Evolutionary conservation across 2,888 invertebrate genomes (phyloP), one percentile per base, ranked within the genome.

Genomic region (Catocala nupta): DNA sequence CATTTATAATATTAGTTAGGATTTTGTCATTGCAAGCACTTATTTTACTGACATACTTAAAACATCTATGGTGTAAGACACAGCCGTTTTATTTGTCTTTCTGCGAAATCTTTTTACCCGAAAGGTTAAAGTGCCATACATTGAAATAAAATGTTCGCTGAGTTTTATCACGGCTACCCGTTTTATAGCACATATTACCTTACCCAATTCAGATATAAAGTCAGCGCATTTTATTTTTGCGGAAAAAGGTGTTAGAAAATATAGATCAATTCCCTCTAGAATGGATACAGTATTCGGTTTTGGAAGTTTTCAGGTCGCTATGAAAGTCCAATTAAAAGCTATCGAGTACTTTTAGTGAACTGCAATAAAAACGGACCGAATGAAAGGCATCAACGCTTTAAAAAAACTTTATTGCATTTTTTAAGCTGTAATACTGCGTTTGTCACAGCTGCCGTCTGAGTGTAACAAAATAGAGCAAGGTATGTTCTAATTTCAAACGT

Each of bases 291-390:
- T 42, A 59, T 63, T 60, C 47, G 34, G 47, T 33, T 59, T 49
- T 12, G 16, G 51, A 59, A 58, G 45, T 52, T 61, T 60, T 59
- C 50, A 63, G 43, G 25, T 33, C 34, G 16, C 36, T 12, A 44
- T 56, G 59, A 49, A 67, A 57, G 52, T 65, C 47, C 70, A 75
- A 75, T 75, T 72, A 63, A 69, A 66, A 59, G 51, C 42, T 34
- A 13, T 52, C 44, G 54, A 39, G 50, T 58, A 9, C 2, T 44
- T 66, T 66, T 64, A 43, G 39, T 39, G 53, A 48, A 11, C 43
- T 54, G 53, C 54, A 8, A 44, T 56, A n/a, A 39, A 55, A 55
- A 36, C 39, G 42, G 42, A n/a, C 6, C n/a, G 12, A 12, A 56
- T 55, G 47, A 36, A 56, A 44, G 33, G n/a, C 8, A n/a, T 8